These are phyloP conservation scores for Epinotia ramella DNA, from an alignment of 2,888 invertebrate species.

Conservation along the genomic window DNA sequence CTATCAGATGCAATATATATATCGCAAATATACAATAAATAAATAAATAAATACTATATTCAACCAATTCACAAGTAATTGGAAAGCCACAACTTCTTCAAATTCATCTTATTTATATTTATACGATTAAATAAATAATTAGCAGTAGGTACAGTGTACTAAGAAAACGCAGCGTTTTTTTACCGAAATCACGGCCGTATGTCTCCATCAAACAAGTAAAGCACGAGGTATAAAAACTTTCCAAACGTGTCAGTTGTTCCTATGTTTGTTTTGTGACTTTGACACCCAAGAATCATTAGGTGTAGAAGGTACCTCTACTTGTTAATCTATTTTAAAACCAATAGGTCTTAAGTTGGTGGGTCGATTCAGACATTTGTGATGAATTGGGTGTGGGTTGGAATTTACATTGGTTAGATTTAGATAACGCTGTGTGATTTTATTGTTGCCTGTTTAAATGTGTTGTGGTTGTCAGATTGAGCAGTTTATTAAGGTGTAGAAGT, in stretches of 20 bases:
- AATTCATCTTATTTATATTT: too few species aligned
- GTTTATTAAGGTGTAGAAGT: conserved; percentile 18
- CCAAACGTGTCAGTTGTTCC: conserved; percentile 37
- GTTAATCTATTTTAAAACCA: not conserved
- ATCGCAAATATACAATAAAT: too few species aligned
- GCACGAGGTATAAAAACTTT: conserved; percentile 45
- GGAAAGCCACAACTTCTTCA: too few species aligned
- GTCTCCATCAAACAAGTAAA: conserved; percentile 31
- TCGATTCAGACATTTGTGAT: not conserved
- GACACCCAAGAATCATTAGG: conserved; percentile 43
- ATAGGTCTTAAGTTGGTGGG: not conserved
- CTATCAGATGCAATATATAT: too few species aligned
- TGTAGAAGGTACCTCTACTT: conserved; percentile 37
- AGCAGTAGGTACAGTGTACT: too few species aligned
- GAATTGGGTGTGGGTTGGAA: not conserved
- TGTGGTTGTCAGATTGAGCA: conserved; percentile 8
- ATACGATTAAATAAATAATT: too few species aligned
- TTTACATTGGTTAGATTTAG: conserved; percentile 20
- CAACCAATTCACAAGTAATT: too few species aligned
- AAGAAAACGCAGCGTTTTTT: not conserved
- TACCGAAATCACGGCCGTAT: not conserved
- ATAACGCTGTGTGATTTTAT: conserved; percentile 28
- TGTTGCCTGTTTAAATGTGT: conserved; percentile 17
- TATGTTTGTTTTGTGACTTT: conserved; percentile 42
- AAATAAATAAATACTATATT: too few species aligned